These are phyloP conservation scores for Phoxinus phoxinus DNA, from an alignment of 2,113 vertebrate species.

Conservation along the genomic window DNA sequence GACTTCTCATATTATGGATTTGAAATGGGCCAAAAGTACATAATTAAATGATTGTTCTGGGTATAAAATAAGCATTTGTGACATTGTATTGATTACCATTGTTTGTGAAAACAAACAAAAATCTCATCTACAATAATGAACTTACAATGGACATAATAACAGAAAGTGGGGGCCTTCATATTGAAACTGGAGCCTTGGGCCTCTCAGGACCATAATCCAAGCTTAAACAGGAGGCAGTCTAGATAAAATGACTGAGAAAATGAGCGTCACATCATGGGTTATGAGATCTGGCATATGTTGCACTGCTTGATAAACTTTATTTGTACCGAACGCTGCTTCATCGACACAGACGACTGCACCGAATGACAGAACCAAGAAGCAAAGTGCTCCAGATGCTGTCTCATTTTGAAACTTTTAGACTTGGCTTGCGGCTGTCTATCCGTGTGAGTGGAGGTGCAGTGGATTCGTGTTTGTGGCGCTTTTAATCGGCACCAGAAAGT, in stretches of 20 bases:
- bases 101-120: neutral
- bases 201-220: neutral
- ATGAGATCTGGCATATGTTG: conserved; percentile 18
- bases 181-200: neutral
- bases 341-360: neutral
- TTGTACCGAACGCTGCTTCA: neutral
- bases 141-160: neutral
- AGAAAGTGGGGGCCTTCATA: neutral
- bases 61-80: neutral
- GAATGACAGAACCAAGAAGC: neutral
- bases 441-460: neutral
- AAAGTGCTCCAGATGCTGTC: neutral
- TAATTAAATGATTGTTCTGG: neutral
- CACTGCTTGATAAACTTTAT: conserved; percentile 20
- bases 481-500: conserved; percentile 18
- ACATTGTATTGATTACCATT: neutral
- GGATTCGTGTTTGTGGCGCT: conserved; percentile 3
- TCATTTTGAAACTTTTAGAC: conserved; percentile 6
- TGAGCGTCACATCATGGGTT: neutral
- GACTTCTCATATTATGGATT: neutral
- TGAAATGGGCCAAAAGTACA: neutral
- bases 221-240: conserved; percentile 9
- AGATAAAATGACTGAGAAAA: neutral
- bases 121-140: neutral
- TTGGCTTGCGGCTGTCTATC: neutral